Conservation (phyloP, 2,113 vertebrate genomes). For the Chamaea fasciata region DNA sequence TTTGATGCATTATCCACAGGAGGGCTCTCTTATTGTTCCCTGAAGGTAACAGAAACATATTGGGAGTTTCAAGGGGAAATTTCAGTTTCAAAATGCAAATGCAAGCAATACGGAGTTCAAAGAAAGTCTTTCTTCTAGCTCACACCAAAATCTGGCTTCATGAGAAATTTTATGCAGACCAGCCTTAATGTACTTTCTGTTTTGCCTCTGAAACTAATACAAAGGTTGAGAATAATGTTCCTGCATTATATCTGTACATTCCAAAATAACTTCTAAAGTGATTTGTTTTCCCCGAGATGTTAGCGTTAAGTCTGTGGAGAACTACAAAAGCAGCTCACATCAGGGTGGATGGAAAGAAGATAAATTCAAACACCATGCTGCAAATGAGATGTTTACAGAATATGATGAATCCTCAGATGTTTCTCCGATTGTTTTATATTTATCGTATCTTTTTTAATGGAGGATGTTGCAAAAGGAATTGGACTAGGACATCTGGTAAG, state of each 20-base stretch:
- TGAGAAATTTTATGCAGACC: slow-evolving; percentile 5
- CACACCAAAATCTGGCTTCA: background rate
- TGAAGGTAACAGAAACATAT: slow-evolving; percentile 28
- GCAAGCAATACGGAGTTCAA: slow-evolving; percentile 6
- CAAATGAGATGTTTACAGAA: slow-evolving; percentile 21
- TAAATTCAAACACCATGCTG: background rate
- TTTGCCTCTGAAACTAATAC: slow-evolving; percentile 33
- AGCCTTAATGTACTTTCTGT: background rate
- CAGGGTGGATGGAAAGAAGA: slow-evolving; percentile 3
- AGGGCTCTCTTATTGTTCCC: slow-evolving; percentile 50
- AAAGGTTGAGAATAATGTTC: background rate
- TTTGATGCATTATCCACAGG: slow-evolving; percentile 42
- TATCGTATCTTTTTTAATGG: background rate
- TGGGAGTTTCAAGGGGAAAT: slow-evolving; percentile 33
- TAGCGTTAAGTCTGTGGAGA: background rate
- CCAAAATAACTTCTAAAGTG: background rate
- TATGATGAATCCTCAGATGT: background rate
- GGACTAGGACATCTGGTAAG: background rate
- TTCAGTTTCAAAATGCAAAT: slow-evolving; percentile 43
- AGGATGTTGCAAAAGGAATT: background rate
- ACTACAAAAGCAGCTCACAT: slow-evolving; percentile 23
- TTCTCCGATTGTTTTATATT: background rate
- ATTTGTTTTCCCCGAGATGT: background rate
- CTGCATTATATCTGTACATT: background rate
- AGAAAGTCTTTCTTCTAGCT: slow-evolving; percentile 4